Evolutionary conservation across 2,888 invertebrate species (phyloP).

Genomic region (Zygothrica quintamaculata): DNA sequence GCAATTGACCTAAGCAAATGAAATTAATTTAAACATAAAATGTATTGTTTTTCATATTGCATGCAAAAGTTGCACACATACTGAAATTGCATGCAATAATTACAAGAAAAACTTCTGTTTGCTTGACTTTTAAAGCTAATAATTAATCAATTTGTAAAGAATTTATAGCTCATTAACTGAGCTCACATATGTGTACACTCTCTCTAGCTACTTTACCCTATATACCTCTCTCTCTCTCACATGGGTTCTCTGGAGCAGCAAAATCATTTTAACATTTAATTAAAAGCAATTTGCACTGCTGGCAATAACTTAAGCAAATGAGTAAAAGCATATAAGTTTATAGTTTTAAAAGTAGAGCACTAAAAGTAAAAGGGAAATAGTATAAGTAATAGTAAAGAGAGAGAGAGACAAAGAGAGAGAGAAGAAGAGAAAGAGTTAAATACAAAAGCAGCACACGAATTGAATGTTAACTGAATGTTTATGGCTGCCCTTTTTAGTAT

Average conservation of each 20-base stretch:
- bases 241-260: too few relatives aligned
- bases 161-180: conserved; percentile 4
- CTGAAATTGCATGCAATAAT: too few relatives aligned
- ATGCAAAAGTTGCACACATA: too few relatives aligned
- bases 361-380: conserved; percentile 13
- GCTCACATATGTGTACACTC: too few relatives aligned
- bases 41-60: too few relatives aligned
- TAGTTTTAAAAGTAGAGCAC: conserved; percentile 3
- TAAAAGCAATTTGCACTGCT: conserved; percentile 41
- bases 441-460: conserved; percentile 25
- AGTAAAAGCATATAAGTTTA: conserved; percentile 10
- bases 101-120: too few relatives aligned
- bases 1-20: too few relatives aligned
- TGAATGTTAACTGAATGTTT: conserved; percentile 48
- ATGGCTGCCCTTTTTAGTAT: conserved; percentile 67
- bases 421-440: too few relatives aligned
- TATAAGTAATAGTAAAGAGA: conserved; percentile 10
- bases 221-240: too few relatives aligned
- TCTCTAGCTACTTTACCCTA: too few relatives aligned
- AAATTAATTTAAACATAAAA: too few relatives aligned
- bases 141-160: neutral
- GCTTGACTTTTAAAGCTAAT: neutral
- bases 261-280: conserved; percentile 53
- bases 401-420: too few relatives aligned
- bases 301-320: conserved; percentile 27